These are phyloP conservation scores for Magallana gigas DNA, from an alignment of 1,140 invertebrate species.

Conservation along the genomic window DNA sequence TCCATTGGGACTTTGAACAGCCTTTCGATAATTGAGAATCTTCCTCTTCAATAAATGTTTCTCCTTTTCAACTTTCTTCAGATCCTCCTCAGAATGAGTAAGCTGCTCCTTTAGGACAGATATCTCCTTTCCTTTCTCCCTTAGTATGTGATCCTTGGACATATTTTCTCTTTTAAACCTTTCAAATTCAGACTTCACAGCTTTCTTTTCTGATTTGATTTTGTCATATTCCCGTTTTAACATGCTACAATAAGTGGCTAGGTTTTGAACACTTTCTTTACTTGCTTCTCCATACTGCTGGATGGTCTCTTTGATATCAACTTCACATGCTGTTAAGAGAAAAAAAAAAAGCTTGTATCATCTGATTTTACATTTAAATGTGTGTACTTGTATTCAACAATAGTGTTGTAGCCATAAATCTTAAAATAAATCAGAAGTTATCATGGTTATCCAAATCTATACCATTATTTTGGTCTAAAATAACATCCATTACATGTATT, in stretches of 20 bases:
- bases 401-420: not conserved
- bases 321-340: constrained; percentile 61
- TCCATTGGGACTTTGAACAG: constrained; percentile 52
- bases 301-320: constrained; percentile 59
- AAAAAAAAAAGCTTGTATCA: not conserved
- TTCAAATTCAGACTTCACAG: constrained; percentile 60
- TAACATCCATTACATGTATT: no score
- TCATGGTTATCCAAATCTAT: no score
- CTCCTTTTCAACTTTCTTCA: constrained; percentile 63
- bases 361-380: not conserved
- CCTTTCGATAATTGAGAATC: constrained; percentile 55
- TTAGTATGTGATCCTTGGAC: constrained; percentile 52
- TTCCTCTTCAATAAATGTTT: constrained; percentile 60
- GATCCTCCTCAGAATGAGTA: constrained; percentile 56
- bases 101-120: constrained; percentile 48
- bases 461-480: no score
- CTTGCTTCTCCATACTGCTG: constrained; percentile 52
- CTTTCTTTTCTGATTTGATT: constrained; percentile 60
- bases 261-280: constrained; percentile 56
- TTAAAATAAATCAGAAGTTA: no score
- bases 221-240: constrained; percentile 67
- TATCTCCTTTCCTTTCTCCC: constrained; percentile 48
- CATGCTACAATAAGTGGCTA: constrained; percentile 61
- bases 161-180: constrained; percentile 55
- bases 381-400: not conserved